Evolutionary conservation across 2,113 vertebrate species (phyloP), one percentile per base, ranked within the genome.

Genomic region (Macrotus californicus): DNA sequence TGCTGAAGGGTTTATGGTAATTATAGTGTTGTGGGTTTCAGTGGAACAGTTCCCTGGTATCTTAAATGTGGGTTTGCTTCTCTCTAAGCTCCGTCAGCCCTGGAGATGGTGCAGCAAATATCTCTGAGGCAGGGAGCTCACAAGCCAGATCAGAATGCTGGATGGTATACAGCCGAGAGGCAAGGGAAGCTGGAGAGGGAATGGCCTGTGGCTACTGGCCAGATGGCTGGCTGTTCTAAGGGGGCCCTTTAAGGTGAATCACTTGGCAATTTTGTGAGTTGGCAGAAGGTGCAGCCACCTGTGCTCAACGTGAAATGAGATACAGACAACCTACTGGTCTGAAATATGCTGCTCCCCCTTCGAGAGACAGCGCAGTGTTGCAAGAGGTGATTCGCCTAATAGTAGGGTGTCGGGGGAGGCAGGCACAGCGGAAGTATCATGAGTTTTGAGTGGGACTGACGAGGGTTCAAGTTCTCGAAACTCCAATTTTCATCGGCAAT

Each of bases 1-100:
- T 96, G 95, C 96, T 95, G 94, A 97, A 96, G 97, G 95, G 64
- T 95, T 95, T 97, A 93, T 97, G 96, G 88, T 96, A 96, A 97
- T 97, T 95, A 95, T 12, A 93, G 86, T 93, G 94, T 95, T 95
- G 96, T 91, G 88, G 92, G 75, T 93, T 95, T 91, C 39, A 1
- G 93, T 43, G 92, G 90, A 96, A 34, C 64, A 0, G 93, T 59
- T 97, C 91, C 73, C 87, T 87, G 77, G 72, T 91, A 91, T 83
- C 88, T 95, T 67, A 64, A 70, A 69, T 69, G 73, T 39, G 83
- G 84, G 56, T 56, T 72, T 95, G 67, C 90, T 95, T 94, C 88
- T 87, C 48, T 86, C 8, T 72, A 41, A 95, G 91, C 70, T 76
- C 3, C 0, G 86, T 89, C 77, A 89, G 82, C 89, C 93, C 75